Evolutionary conservation across 2,113 vertebrate genomes (phyloP).

Genomic region (Daubentonia madagascariensis): DNA sequence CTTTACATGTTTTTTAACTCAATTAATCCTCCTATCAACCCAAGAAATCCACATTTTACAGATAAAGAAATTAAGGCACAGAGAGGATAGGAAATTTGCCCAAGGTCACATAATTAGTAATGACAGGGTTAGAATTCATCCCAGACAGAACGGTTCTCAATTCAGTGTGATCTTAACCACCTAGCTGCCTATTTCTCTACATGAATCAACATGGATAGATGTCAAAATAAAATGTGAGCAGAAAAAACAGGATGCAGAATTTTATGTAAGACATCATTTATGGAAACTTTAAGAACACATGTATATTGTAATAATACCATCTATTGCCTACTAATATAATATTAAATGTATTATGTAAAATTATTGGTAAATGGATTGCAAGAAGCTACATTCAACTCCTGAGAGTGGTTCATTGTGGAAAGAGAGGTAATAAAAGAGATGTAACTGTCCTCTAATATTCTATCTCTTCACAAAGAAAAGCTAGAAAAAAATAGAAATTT

Average conservation of each 20-base stretch:
- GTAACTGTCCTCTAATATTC: neutral
- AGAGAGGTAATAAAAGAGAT: neutral
- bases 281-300: neutral
- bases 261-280: neutral
- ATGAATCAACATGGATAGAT: neutral
- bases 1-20: neutral
- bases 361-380: neutral
- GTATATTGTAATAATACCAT: neutral
- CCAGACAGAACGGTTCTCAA: neutral
- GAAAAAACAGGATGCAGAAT: neutral
- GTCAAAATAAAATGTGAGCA: neutral
- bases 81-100: neutral
- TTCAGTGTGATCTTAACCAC: neutral
- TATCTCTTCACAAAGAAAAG: neutral
- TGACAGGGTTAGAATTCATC: neutral
- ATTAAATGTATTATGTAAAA: neutral
- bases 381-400: neutral
- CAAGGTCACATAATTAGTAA: neutral
- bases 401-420: neutral
- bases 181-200: neutral
- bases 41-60: neutral
- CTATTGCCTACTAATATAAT: neutral
- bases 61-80: neutral
- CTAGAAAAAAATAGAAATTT: neutral
- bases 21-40: neutral